These are phyloP conservation scores for Gymnoscopelus braueri DNA, from an alignment of 2,797 vertebrate genomes.

Conservation along the genomic window DNA sequence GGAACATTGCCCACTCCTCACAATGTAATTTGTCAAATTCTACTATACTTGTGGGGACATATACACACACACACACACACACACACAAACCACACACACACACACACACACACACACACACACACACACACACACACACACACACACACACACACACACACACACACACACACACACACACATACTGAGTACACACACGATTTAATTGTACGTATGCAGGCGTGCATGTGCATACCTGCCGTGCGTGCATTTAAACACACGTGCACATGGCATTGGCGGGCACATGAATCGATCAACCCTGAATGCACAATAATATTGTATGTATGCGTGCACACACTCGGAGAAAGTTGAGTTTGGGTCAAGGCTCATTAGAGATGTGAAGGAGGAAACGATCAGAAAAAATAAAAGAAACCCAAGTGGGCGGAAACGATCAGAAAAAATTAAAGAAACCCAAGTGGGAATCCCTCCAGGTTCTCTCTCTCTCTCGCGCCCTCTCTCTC, in stretches of 20 bases:
- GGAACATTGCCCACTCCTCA: no score
- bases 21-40: no score
- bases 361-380: conserved; percentile 69
- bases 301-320: not conserved
- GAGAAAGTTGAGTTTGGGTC: conserved; percentile 33
- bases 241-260: no score
- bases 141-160: not conserved
- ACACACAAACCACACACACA: not conserved
- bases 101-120: not conserved
- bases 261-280: no score
- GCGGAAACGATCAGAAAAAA: conserved; percentile 67
- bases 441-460: conserved; percentile 43
- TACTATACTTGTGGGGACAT: not conserved
- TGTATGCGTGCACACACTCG: conserved; percentile 4
- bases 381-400: conserved; percentile 70
- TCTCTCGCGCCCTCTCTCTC: not conserved
- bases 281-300: no score
- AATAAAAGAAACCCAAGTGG: conserved; percentile 6
- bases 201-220: not conserved
- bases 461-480: conserved; percentile 75
- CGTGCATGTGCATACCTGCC: no score
- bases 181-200: not conserved
- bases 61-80: not conserved
- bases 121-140: not conserved
- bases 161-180: conserved; percentile 27